phyloP scores from a whole-genome alignment of 2,113 vertebrate genomes.

The Alligator mississippiensis region DNA sequence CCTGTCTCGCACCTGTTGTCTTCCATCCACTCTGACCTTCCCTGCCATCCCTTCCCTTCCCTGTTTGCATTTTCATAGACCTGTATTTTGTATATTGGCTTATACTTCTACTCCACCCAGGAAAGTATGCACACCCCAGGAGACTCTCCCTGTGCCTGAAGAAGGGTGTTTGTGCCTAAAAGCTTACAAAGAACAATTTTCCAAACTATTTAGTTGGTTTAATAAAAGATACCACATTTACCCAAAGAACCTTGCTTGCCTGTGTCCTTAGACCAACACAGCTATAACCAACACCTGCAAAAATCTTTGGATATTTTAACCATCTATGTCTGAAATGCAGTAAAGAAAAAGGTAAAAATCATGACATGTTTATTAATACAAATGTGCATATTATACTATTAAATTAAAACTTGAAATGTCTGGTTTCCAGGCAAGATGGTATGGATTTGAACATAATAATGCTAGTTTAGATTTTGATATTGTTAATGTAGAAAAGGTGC shows the following conservation, averaged over 20 bases:
- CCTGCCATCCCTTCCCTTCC: too few relatives aligned
- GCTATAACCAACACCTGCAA: too few relatives aligned
- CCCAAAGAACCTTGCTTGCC: too few relatives aligned
- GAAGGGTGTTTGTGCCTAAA: too few relatives aligned
- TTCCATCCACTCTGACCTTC: too few relatives aligned
- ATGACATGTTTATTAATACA: neutral
- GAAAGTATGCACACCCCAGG: too few relatives aligned
- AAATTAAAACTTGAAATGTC: neutral
- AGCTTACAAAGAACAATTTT: accelerated
- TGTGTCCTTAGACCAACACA: too few relatives aligned
- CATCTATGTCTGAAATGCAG: neutral
- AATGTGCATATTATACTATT: neutral
- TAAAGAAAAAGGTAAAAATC: neutral
- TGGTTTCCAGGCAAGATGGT: neutral
- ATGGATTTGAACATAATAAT: neutral
- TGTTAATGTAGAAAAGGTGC: neutral
- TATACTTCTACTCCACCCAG: too few relatives aligned
- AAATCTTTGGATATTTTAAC: neutral
- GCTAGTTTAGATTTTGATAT: neutral
- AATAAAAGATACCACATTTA: neutral
- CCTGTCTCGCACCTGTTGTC: too few relatives aligned
- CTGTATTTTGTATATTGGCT: too few relatives aligned
- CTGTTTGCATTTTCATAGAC: too few relatives aligned
- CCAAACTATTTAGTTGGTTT: neutral
- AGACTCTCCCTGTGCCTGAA: too few relatives aligned